Conservation (phyloP, 2,888 invertebrate species). For the Coleophora deauratella region DNA sequence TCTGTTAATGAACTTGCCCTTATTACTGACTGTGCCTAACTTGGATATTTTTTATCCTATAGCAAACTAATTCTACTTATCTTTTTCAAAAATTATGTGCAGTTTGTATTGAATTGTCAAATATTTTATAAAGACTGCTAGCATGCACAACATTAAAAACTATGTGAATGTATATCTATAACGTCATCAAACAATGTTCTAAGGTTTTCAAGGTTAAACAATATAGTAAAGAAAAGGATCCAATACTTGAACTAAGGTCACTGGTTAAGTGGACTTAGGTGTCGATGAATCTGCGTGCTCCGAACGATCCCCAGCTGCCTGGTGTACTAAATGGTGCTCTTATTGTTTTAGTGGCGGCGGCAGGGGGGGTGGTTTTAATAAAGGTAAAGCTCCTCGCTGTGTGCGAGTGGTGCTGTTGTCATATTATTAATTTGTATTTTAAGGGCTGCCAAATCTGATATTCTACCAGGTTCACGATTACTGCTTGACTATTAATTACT, state of each 20-base stretch:
- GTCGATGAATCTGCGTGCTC: conserved; percentile 71
- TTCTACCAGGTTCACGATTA: conserved; percentile 14
- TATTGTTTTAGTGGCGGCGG: conserved; percentile 96
- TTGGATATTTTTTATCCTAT: too few species aligned
- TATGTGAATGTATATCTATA: conserved; percentile 30
- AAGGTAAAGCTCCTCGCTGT: conserved; percentile 93
- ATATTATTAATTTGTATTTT: conserved; percentile 67
- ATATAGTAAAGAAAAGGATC: conserved; percentile 76
- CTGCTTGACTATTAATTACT: conserved; percentile 39
- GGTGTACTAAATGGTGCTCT: conserved; percentile 84
- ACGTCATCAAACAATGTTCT: conserved; percentile 54
- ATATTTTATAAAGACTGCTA: conserved; percentile 2
- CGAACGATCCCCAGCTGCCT: conserved; percentile 68
- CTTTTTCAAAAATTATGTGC: conserved; percentile 5
- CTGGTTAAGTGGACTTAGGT: conserved; percentile 66
- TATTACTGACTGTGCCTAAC: too few species aligned
- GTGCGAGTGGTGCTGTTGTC: conserved; percentile 84
- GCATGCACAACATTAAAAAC: conserved; percentile 36
- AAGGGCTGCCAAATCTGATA: conserved; percentile 62
- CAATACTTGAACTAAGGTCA: conserved; percentile 61
- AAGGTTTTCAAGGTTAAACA: conserved; percentile 69
- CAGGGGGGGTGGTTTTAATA: conserved; percentile 96
- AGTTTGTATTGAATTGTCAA: conserved; percentile 1
- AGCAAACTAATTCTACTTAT: neutral
- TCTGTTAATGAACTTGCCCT: too few species aligned